Percentiles rank a stretch among this genome's conserved stretches.
Evolutionary conservation across 2,888 invertebrate genomes (phyloP).

Genomic region (Tiphia femorata): DNA sequence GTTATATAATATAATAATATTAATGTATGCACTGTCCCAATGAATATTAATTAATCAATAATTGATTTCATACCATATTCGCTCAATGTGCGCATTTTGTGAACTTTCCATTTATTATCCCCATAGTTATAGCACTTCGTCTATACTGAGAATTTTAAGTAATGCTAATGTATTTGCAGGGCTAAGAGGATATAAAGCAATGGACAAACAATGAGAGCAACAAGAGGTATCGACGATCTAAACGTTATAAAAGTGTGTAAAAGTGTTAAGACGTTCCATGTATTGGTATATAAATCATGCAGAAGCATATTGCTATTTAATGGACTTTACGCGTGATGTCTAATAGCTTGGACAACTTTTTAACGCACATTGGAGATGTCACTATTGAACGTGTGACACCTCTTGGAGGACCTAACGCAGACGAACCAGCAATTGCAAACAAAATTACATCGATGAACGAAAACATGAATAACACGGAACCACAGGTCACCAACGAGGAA

Average conservation of each 20-base stretch:
- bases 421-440: slow-evolving; percentile 40
- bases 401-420: slow-evolving; percentile 49
- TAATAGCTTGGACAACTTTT: slow-evolving; percentile 71
- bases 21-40: too few species aligned
- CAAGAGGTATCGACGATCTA: slow-evolving; percentile 28
- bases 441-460: slow-evolving; percentile 36
- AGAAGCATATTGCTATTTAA: slow-evolving; percentile 31
- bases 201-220: slow-evolving; percentile 31
- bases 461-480: slow-evolving; percentile 48
- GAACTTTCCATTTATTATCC: too few species aligned
- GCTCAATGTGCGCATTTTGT: too few species aligned
- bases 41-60: too few species aligned
- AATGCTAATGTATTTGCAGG: slow-evolving; percentile 25
- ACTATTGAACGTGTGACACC: slow-evolving; percentile 72
- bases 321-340: slow-evolving; percentile 56
- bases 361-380: slow-evolving; percentile 74
- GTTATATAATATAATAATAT: too few species aligned
- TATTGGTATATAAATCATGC: slow-evolving; percentile 25
- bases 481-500: slow-evolving; percentile 56
- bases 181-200: slow-evolving; percentile 26
- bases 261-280: slow-evolving; percentile 43
- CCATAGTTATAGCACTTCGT: too few species aligned
- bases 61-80: too few species aligned
- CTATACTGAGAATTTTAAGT: too few species aligned
- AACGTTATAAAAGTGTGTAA: slow-evolving; percentile 28